Base-by-base conservation (phyloP, 2,888 invertebrate genomes). In the Leptopilina drosophilae region DNA sequence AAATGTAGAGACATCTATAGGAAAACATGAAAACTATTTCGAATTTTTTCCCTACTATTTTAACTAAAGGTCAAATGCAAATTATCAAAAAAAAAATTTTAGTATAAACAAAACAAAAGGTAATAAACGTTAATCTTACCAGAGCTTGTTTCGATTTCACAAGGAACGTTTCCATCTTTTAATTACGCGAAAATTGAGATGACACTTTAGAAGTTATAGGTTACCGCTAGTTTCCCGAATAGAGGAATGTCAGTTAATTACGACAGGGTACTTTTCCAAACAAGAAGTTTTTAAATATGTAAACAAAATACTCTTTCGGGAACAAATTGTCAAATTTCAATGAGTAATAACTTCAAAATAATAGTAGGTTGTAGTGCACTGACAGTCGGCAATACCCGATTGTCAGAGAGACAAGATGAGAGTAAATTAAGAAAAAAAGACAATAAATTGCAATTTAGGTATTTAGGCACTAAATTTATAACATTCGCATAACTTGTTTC, bases 101-200 rank as follows among this genome's bases (percentile, higher is more conserved):
- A n/a, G 7, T 59, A 12, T 78, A 66, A n/a, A 2, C 40, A 49
- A 76, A 20, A 9, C 64, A 69, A 75, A 67, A 15, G 20, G 66
- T 14, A 80, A 69, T 69, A 76, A 78, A 82, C 33, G 33, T 4
- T 33, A 33, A 33, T 33, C 82, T 86, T 86, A 90, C 90, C 86
- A 88, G 78, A 46, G 81, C 85, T 14, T 76, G 76, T 79, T 85
- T 88, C 2, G 90, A 88, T 7, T 82, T 79, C 5, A 62, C 67
- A n/a, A 90, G 82, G 83, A 89, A 90, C 14, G 82, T 64, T n/a
- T 90, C 86, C 89, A 89, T 90, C 26, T 12, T 78, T 78, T 33
- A 64, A 62, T 15, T 5, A 5, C 7, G 7, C 0, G 33, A 9
- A 40, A 56, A 14, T 20, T 33, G 33, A 33, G 33, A 33, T 33